Evolutionary conservation across 1,140 invertebrate genomes (phyloP).

Genomic region (Littorina saxatilis): DNA sequence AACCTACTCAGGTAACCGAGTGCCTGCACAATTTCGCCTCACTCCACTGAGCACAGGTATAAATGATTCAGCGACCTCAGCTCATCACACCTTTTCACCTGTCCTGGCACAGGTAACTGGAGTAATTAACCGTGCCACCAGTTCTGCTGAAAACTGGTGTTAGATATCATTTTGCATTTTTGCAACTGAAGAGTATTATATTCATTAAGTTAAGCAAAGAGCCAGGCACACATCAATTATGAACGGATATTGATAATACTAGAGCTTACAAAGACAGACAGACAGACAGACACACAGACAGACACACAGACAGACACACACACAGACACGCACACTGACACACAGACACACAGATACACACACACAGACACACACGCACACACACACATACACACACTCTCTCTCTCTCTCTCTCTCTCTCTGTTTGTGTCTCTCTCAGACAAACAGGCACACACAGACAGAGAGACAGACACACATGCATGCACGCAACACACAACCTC

Average conservation of each 20-base stretch:
- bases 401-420: constrained; percentile 6
- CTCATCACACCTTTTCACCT: background rate
- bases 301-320: background rate
- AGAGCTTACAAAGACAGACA: background rate
- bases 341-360: constrained; percentile 18
- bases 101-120: background rate
- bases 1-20: no score
- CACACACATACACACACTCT: constrained; percentile 20
- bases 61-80: background rate
- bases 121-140: no score
- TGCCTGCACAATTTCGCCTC: no score
- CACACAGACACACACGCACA: constrained; percentile 4
- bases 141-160: no score
- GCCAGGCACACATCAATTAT: background rate
- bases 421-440: background rate
- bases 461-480: background rate
- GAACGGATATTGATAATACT: background rate
- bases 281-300: background rate
- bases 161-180: no score
- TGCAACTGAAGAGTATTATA: no score
- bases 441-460: constrained; percentile 5
- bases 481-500: background rate
- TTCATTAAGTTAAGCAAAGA: no score
- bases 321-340: constrained; percentile 15
- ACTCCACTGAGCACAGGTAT: background rate